Base-by-base conservation (phyloP, 2,113 vertebrate genomes). In the Rhea pennata region DNA sequence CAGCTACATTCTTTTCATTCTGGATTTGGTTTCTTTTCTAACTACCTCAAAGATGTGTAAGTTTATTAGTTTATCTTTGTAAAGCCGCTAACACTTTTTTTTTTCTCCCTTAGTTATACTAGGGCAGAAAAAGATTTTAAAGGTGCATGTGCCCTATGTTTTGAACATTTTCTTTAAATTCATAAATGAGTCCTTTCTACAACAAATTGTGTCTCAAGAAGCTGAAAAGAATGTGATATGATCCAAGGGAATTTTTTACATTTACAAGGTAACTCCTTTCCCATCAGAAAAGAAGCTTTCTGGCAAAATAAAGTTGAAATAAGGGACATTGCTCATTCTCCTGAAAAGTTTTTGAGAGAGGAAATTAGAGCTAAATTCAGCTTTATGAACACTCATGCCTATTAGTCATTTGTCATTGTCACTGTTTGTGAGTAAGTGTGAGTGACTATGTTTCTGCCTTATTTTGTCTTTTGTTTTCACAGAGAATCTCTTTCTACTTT, bases 361-460 rank as follows among this genome's bases (percentile, higher is more conserved):
- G 31, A 93, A 91, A 96, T 80, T 70, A 77, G 91, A 95, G 72
- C 44, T 27, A 80, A 96, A 62, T 86, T 58, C 78, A 83, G 50
- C 27, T 72, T 87, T 83, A 73, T 46, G 54, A 92, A 33, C 64
- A 88, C 29, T 91, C 64, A 74, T 62, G 56, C 26, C 64, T 90
- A 69, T 91, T 95, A 94, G 67, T 76, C 84, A 79, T 79, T 79
- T 80, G 44, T 88, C 15, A 12, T 76, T 85, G 58, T 54, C 2
- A 2, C n/a, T 65, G 26, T 65, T 91, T 85, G 58, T 90, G 73
- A 91, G 56, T 78, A 83, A 91, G 61, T 50, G 90, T 87, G 59
- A 75, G 48, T 70, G 75, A 90, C 71, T 83, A 3, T 48, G 26
- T 91, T 79, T 95, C 46, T 96, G 50, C 75, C 94, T 75, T 59